phyloP scores from a whole-genome alignment of 2,113 vertebrate genomes.

The Acanthisitta chloris region DNA sequence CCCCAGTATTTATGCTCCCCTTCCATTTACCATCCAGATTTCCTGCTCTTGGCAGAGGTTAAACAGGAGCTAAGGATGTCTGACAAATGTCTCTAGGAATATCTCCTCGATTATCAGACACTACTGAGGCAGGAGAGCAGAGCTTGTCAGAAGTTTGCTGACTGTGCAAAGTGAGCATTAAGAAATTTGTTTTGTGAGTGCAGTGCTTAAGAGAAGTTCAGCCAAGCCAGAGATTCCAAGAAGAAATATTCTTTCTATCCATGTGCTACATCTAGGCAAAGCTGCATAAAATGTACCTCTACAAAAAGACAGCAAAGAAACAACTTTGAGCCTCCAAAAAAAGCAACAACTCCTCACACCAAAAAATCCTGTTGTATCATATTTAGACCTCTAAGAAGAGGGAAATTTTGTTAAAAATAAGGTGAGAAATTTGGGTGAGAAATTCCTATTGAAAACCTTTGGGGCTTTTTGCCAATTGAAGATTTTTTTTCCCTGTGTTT shows the following conservation, averaged over 20 bases:
- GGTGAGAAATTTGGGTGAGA: background rate
- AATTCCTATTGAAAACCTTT: background rate
- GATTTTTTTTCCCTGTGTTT: background rate
- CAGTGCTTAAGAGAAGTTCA: background rate
- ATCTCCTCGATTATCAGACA: background rate
- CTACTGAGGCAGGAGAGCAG: background rate
- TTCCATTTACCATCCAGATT: background rate
- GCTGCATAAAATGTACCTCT: background rate
- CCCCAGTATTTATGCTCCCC: background rate
- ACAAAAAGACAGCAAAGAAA: background rate
- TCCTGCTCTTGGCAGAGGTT: background rate
- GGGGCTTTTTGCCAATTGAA: background rate
- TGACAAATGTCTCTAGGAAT: background rate
- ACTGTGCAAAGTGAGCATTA: background rate
- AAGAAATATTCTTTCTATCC: background rate
- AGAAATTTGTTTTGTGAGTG: background rate
- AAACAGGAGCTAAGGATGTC: no score
- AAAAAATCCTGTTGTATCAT: background rate
- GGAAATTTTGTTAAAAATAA: background rate
- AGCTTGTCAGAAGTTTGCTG: background rate
- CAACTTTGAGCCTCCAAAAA: background rate
- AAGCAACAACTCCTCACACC: no score
- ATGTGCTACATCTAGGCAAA: background rate
- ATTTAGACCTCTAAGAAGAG: background rate
- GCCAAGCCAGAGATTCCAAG: background rate